Percentiles rank a stretch among this genome's conserved stretches.
Evolutionary conservation across 2,888 invertebrate genomes (phyloP).

Genomic region (Machimus rusticus): DNA sequence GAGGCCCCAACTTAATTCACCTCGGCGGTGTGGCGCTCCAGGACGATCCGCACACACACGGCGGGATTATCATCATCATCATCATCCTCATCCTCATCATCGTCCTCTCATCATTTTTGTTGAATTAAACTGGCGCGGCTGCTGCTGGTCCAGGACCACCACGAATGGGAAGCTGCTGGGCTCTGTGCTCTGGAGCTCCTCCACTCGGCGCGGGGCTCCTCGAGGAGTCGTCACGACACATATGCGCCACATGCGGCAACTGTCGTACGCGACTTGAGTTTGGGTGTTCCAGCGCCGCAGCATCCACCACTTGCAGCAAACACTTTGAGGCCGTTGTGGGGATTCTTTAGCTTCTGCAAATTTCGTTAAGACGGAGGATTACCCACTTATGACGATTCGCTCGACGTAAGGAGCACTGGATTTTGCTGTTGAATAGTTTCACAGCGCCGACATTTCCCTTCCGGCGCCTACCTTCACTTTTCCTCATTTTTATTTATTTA

Average conservation of each 20-base stretch:
- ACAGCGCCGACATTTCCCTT: background rate
- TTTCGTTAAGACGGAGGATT: slow-evolving; percentile 34
- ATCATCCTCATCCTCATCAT: background rate
- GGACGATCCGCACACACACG: background rate
- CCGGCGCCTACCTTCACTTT: slow-evolving; percentile 12
- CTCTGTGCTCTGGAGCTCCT: background rate
- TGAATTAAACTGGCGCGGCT: slow-evolving; percentile 20
- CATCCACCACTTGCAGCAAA: background rate
- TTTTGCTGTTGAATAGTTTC: slow-evolving; percentile 29
- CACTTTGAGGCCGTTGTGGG: background rate
- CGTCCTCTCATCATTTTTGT: slow-evolving; percentile 27
- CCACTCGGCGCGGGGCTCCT: background rate
- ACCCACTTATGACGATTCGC: slow-evolving; percentile 17
- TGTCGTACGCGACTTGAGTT: background rate
- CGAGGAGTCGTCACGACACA: slow-evolving; percentile 14
- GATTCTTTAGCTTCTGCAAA: slow-evolving; percentile 8
- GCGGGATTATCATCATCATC: background rate
- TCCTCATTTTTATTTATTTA: background rate
- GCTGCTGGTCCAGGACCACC: background rate
- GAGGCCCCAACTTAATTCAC: slow-evolving; percentile 28
- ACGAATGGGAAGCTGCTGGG: background rate
- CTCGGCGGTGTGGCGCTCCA: background rate
- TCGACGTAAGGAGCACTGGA: background rate
- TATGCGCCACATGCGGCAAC: background rate
- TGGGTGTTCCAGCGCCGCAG: background rate